phyloP scores from a whole-genome alignment of 2,797 vertebrate species.

The Nannoperca obscura region DNA sequence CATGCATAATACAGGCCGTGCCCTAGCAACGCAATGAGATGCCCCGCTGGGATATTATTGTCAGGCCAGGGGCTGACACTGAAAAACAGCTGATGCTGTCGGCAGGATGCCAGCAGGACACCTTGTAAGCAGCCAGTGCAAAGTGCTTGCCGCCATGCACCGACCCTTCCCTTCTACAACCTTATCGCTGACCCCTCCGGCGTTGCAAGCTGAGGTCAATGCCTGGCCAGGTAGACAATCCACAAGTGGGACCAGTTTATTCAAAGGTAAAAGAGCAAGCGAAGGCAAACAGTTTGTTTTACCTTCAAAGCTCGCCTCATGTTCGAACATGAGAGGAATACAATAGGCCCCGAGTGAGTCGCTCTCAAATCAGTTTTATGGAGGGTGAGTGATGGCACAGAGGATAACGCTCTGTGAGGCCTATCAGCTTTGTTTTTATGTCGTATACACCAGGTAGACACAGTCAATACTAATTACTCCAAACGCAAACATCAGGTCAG shows the following conservation, averaged over 20 bases:
- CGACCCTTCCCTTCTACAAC: conserved; percentile 61
- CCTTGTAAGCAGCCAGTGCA: conserved; percentile 91
- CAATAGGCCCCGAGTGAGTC: conserved; percentile 72
- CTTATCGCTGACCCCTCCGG: conserved; percentile 73
- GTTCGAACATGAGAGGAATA: conserved; percentile 78
- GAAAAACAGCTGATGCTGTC: conserved; percentile 98
- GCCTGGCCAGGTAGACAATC: conserved; percentile 89
- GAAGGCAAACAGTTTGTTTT: conserved; percentile 80
- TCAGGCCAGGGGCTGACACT: conserved; percentile 87
- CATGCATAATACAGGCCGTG: conserved; percentile 93
- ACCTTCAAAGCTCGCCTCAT: conserved; percentile 72
- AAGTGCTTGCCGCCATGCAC: conserved; percentile 74
- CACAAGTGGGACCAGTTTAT: conserved; percentile 68
- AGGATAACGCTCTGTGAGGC: conserved; percentile 58
- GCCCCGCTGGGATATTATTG: conserved; percentile 92
- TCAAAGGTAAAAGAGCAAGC: conserved; percentile 79
- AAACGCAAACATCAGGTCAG: conserved; percentile 72
- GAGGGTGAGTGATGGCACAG: conserved; percentile 72
- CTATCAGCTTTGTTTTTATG: conserved; percentile 75
- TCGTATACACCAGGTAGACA: conserved; percentile 70
- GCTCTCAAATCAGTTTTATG: conserved; percentile 79
- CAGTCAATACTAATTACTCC: conserved; percentile 74
- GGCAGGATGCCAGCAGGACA: conserved; percentile 91
- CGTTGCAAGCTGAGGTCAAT: conserved; percentile 89
- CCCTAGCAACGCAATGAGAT: conserved; percentile 92